These are phyloP conservation scores for Drosophila malerkotliana DNA, from an alignment of 1,140 invertebrate genomes.

Conservation along the genomic window DNA sequence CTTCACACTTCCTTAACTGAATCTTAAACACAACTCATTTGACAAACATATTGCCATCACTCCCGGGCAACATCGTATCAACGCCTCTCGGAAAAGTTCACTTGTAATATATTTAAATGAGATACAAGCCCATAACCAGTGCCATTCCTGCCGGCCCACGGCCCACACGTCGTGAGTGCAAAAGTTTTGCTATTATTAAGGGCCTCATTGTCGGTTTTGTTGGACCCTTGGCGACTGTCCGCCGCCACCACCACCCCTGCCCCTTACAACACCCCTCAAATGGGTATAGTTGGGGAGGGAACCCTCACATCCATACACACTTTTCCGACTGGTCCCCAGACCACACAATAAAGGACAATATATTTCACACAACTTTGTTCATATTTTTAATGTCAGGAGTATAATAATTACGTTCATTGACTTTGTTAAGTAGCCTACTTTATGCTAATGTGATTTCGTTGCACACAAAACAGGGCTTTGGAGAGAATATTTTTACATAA, in stretches of 20 bases:
- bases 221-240: constrained; percentile 63
- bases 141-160: constrained; percentile 35
- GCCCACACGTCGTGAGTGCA: constrained; percentile 65
- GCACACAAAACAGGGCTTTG: constrained; percentile 35
- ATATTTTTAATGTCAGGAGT: constrained; percentile 81
- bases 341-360: constrained; percentile 69
- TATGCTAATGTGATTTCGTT: constrained; percentile 76
- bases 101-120: constrained; percentile 64
- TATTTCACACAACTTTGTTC: constrained; percentile 77
- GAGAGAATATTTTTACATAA: constrained; percentile 66
- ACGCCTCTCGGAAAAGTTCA: constrained; percentile 42
- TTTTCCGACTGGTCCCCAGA: constrained; percentile 2
- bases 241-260: constrained; percentile 14
- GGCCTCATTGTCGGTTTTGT: constrained; percentile 77
- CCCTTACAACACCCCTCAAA: neutral
- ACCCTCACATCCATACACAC: neutral
- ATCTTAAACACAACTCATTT: constrained; percentile 29
- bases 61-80: constrained; percentile 5
- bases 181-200: constrained; percentile 80
- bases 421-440: constrained; percentile 79
- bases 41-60: constrained; percentile 43
- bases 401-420: constrained; percentile 82
- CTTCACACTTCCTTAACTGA: constrained; percentile 35
- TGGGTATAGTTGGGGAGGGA: constrained; percentile 10
- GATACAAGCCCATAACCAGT: constrained; percentile 41